phyloP scores from a whole-genome alignment of 2,888 invertebrate species.

The Rhingia rostrata region DNA sequence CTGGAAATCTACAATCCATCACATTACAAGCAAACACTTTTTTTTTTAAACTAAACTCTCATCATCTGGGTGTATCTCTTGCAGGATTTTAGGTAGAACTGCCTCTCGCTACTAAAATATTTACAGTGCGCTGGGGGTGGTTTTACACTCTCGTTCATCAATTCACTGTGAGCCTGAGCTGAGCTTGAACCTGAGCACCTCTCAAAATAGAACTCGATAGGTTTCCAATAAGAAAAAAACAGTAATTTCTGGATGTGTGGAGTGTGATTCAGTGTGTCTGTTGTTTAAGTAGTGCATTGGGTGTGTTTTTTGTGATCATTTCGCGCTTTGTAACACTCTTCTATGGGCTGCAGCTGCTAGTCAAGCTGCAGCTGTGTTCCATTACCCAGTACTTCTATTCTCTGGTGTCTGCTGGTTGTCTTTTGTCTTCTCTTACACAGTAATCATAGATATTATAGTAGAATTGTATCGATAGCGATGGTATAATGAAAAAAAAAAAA shows the following conservation, averaged over 20 bases:
- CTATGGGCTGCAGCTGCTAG: conserved; percentile 1
- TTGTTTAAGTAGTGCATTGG: conserved; percentile 52
- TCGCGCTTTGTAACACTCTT: conserved; percentile 32
- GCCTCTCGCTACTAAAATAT: conserved; percentile 40
- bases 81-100: conserved; percentile 14
- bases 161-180: conserved; percentile 35
- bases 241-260: conserved; percentile 10
- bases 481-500: conserved; percentile 54
- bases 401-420: conserved; percentile 26
- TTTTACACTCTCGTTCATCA: conserved; percentile 16
- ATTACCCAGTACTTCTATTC: conserved; percentile 42
- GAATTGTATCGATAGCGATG: conserved; percentile 62
- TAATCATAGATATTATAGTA: conserved; percentile 58
- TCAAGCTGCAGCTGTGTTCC: conserved; percentile 45
- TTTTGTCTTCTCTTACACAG: conserved; percentile 45
- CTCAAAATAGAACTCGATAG: conserved; percentile 50
- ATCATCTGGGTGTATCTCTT: conserved; percentile 5
- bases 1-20: conserved; percentile 57
- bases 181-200: conserved; percentile 41
- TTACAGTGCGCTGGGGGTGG: conserved; percentile 39
- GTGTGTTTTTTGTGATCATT: conserved; percentile 17
- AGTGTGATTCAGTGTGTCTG: conserved; percentile 21
- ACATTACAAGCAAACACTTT: conserved; percentile 60
- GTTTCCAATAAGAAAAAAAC: conserved; percentile 43
- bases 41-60: conserved; percentile 1